Evolutionary conservation across 2,113 vertebrate genomes (phyloP).

Genomic region (Syngnathus typhle): DNA sequence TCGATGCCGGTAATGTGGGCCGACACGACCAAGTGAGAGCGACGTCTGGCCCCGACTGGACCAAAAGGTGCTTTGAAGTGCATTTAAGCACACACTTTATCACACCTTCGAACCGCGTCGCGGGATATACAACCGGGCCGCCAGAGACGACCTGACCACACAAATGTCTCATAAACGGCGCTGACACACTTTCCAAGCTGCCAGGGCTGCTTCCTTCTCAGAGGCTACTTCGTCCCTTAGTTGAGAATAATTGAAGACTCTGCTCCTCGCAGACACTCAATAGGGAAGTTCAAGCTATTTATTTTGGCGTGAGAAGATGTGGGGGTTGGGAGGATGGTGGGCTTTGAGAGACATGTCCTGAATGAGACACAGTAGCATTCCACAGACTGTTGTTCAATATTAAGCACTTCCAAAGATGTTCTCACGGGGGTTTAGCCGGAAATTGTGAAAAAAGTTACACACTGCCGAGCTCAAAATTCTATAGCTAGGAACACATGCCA

Average conservation of each 20-base stretch:
- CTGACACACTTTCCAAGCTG: slow-evolving; percentile 17
- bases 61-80: slow-evolving; percentile 72
- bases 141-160: slow-evolving; percentile 43
- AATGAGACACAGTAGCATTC: slow-evolving; percentile 66
- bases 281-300: slow-evolving; percentile 37
- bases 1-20: slow-evolving; percentile 47
- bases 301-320: slow-evolving; percentile 63
- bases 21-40: slow-evolving; percentile 45
- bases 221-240: slow-evolving; percentile 8
- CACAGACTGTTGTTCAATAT: slow-evolving; percentile 59
- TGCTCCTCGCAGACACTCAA: slow-evolving; percentile 29
- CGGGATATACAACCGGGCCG: slow-evolving; percentile 25
- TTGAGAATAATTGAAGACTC: slow-evolving; percentile 26
- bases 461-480: background rate
- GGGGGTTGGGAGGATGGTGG: slow-evolving; percentile 28
- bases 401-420: slow-evolving; percentile 27
- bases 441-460: background rate
- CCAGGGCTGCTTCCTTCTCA: slow-evolving; percentile 9
- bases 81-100: slow-evolving; percentile 46
- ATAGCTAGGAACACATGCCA: background rate
- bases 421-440: slow-evolving; percentile 1
- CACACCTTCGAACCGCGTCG: slow-evolving; percentile 37
- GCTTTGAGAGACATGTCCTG: slow-evolving; percentile 62
- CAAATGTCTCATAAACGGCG: slow-evolving; percentile 40
- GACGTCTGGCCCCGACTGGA: slow-evolving; percentile 57